Base-by-base conservation (phyloP, 2,797 vertebrate genomes). In the Liasis olivaceus region DNA sequence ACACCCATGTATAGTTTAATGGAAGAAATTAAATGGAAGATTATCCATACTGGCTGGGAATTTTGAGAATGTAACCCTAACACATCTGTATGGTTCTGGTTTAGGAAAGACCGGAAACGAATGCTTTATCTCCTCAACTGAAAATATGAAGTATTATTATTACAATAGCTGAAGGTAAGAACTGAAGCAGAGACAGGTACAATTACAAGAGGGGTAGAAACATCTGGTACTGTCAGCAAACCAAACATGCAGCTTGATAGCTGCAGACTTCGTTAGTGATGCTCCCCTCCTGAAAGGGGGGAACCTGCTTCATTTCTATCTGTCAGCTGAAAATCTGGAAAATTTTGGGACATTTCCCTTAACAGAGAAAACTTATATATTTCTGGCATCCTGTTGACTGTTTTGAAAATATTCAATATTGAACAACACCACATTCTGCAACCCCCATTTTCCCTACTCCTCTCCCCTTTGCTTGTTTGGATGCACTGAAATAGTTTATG, bases 401-500 rank as follows among this genome's bases (percentile, higher is more conserved):
- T 54, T 86, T 91, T 88, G 66, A 91, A 77, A 92, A 26, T 60
- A 47, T 89, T 77, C n/a, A 85, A 7, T 58, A 81, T 11, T 64
- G 36, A 66, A 77, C 66, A 54, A 85, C 60, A 66, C 47, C 69
- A 31, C 77, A 22, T 81, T 77, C 69, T 90, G 1, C 84, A 87
- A 66, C 17, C 28, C 36, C 28, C 54, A 28, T 87, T 94, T 42
- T 84, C 47, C 66, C 92, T 90, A 26, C 47, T 13, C 58, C 72
- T 28, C n/a, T 66, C 17, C n/a, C 24, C 51, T 59, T 77, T 92
- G 69, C 28, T 88, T 66, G n/a, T 72, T 92, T 92, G 87, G 42
- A 90, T 89, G 89, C 62, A 92, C 11, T 92, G 91, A 92, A 90
- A 69, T 94, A 92, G 64, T 94, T 94, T 94, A 92, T 17, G 54